Evolutionary conservation across 2,797 vertebrate species (phyloP).

Genomic region (Pagetopsis macropterus): DNA sequence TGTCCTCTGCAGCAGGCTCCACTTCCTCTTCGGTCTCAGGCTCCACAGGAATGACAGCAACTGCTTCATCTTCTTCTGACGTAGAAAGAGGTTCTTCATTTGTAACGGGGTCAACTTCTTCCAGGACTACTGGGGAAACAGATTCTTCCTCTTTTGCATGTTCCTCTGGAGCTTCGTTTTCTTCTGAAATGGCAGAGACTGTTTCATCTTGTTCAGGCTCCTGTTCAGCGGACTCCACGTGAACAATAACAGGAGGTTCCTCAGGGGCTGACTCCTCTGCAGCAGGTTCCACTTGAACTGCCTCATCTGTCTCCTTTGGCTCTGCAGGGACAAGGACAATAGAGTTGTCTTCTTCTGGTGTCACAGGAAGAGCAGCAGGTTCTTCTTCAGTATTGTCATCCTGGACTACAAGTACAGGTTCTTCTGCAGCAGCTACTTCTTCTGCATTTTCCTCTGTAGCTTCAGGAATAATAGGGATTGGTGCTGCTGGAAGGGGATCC

Average conservation of each 20-base stretch:
- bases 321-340: neutral
- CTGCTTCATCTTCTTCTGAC: too few relatives aligned
- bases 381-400: slow-evolving; percentile 6
- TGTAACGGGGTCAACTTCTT: too few relatives aligned
- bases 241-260: slow-evolving; percentile 11
- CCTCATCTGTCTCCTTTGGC: slow-evolving; percentile 4
- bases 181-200: neutral
- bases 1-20: too few relatives aligned
- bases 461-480: neutral
- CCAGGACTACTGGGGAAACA: neutral
- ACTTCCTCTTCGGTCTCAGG: too few relatives aligned
- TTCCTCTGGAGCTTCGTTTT: neutral
- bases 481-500: neutral
- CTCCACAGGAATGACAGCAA: too few relatives aligned
- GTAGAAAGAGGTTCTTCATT: too few relatives aligned
- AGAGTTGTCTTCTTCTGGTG: slow-evolving; percentile 20
- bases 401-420: neutral
- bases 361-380: slow-evolving; percentile 2
- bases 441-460: slow-evolving; percentile 1
- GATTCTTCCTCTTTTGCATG: neutral
- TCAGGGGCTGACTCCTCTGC: neutral
- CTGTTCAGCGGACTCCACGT: neutral
- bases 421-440: slow-evolving; percentile 12
- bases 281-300: slow-evolving; percentile 2
- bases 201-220: neutral